Evolutionary conservation across 2,113 vertebrate genomes (phyloP).

Genomic region (Furnarius figulus): DNA sequence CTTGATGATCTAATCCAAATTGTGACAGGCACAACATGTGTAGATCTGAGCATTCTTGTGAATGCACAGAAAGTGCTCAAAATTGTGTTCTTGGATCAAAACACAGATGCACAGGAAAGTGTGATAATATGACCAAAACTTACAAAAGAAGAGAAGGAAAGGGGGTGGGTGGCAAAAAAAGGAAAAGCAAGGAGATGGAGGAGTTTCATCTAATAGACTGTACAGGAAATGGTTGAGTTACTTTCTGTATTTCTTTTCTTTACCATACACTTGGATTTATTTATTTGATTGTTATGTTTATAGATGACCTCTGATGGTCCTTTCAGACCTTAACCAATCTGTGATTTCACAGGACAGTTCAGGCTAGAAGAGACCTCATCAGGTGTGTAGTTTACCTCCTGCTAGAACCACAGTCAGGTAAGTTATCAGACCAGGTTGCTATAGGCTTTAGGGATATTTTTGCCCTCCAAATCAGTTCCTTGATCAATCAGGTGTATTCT

Average conservation of each 20-base stretch:
- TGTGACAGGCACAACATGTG: neutral
- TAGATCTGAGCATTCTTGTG: neutral
- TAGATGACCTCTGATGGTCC: neutral
- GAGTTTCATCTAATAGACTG: neutral
- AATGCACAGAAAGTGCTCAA: neutral
- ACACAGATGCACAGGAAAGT: neutral
- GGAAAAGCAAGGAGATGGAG: accelerated
- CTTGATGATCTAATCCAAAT: neutral
- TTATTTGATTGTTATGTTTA: neutral
- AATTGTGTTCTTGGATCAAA: neutral
- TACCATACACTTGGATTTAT: neutral
- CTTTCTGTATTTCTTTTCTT: neutral
- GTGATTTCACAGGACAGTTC: neutral
- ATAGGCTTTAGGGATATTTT: neutral
- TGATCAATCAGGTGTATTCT: neutral
- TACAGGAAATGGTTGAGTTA: neutral
- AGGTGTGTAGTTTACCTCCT: neutral
- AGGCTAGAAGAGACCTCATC: neutral
- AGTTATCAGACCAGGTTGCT: neutral
- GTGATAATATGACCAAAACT: neutral
- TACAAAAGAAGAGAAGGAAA: neutral
- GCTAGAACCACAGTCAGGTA: neutral
- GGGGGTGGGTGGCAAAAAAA: accelerated
- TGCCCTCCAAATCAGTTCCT: neutral
- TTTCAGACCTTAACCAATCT: neutral